Base-by-base conservation (phyloP, 2,888 invertebrate genomes). In the Dinocampus coccinellae region DNA sequence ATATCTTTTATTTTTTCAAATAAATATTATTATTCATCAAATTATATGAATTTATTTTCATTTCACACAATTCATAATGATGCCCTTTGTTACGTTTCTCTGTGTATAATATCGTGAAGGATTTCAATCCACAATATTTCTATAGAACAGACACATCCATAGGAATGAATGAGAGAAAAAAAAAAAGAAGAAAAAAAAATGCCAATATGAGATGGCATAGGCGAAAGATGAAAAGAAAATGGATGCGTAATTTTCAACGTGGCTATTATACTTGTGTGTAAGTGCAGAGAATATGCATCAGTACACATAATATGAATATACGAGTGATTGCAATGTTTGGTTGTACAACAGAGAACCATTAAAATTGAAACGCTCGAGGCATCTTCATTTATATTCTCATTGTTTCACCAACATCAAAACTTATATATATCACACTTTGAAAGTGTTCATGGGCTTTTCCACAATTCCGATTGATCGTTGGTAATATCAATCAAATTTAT, bases 231-330 rank as follows among this genome's bases (percentile, higher is more conserved):
- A 64, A 64, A 52, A 20, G 47, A 10, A 52, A 33, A 64, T 52
- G 52, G 52, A 64, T 16, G 34, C 58, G 58, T 47, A 64, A 64
- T 64, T 64, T 63, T n/a, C 11, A 52, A 64, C 52, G 52, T 52
- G 52, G 52, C 52, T 64, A 64, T 52, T 47, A 64, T 52, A 52
- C 29, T 11, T 16, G 16, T 26, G 20, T 33, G n/a, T n/a, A n/a
- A n/a, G 16, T 33, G 58, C 4, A 16, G 16, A 29, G n/a, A 26
- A 29, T 58, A 29, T 29, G 6, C 24, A 62, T 39, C 9, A 24
- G 1, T n/a, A 20, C 16, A 7, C 42, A 42, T 62, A n/a, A n/a
- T n/a, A n/a, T n/a, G n/a, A n/a, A 24, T 26, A 13, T 39, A 26
- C n/a, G 22, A 39, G 20, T 33, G 34, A 4, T 16, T 11, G 9